phyloP scores from a whole-genome alignment of 2,888 invertebrate genomes.

The Limenitis camilla region DNA sequence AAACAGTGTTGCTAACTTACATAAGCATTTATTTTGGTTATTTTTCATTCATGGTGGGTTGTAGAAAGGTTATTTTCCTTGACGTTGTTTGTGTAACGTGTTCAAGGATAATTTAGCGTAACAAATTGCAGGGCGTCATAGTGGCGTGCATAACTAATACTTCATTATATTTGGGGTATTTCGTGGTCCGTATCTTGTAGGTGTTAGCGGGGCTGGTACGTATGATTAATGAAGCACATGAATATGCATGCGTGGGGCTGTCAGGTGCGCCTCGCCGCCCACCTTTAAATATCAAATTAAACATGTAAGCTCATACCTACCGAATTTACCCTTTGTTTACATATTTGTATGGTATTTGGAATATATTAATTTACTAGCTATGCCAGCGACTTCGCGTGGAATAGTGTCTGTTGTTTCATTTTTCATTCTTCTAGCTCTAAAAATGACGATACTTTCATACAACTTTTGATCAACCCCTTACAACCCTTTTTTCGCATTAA shows the following conservation, averaged over 20 bases:
- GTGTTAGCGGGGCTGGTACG: slow-evolving; percentile 29
- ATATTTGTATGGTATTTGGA: slow-evolving; percentile 1
- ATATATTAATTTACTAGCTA: neutral
- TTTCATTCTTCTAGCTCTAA: too few relatives aligned
- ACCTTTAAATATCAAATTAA: slow-evolving; percentile 70
- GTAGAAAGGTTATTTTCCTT: slow-evolving; percentile 1
- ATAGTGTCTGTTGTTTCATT: too few relatives aligned
- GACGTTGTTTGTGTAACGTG: slow-evolving; percentile 1
- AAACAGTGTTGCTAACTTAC: too few relatives aligned
- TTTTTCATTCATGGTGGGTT: too few relatives aligned
- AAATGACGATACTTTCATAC: too few relatives aligned
- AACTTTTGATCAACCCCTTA: too few relatives aligned
- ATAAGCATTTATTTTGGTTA: too few relatives aligned
- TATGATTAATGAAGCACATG: slow-evolving; percentile 69
- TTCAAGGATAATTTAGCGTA: slow-evolving; percentile 19
- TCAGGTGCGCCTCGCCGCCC: slow-evolving; percentile 54
- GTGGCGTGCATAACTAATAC: slow-evolving; percentile 45
- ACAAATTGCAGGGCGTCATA: slow-evolving; percentile 32
- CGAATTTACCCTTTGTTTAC: slow-evolving; percentile 13
- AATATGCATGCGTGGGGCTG: slow-evolving; percentile 69
- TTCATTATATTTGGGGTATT: slow-evolving; percentile 31
- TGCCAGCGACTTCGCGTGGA: too few relatives aligned
- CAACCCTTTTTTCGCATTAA: too few relatives aligned
- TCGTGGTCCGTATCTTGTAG: slow-evolving; percentile 27
- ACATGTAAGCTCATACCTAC: slow-evolving; percentile 39